These are phyloP conservation scores for Thomomys bottae DNA, from an alignment of 2,113 vertebrate species.

Conservation along the genomic window DNA sequence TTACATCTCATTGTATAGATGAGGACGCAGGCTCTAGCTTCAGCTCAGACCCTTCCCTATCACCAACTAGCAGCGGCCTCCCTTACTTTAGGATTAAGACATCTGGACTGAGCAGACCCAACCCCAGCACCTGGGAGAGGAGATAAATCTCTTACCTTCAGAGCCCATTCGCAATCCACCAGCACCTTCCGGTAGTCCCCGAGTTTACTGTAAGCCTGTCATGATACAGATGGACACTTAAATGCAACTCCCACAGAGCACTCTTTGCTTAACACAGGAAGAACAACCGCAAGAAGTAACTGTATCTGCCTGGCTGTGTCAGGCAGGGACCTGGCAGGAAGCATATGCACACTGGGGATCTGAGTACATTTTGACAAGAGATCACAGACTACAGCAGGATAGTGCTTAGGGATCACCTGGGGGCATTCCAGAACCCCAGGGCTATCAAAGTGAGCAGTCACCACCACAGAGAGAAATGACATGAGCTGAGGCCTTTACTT, in stretches of 20 bases:
- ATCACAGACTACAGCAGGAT: background rate
- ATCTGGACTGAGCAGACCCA: too few species aligned
- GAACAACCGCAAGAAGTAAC: background rate
- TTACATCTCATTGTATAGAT: background rate
- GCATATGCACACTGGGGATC: background rate
- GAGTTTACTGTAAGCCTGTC: conserved; percentile 93
- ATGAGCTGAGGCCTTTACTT: background rate
- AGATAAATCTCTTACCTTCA: conserved; percentile 89
- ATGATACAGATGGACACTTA: conserved; percentile 30
- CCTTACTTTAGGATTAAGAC: background rate
- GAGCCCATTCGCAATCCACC: conserved; percentile 93
- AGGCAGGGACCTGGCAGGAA: background rate
- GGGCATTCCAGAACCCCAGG: background rate
- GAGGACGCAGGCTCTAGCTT: background rate
- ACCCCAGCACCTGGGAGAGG: background rate
- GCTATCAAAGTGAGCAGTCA: background rate
- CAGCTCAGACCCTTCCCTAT: background rate
- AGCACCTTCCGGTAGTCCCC: conserved; percentile 89
- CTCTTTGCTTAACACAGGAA: background rate
- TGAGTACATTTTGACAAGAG: background rate
- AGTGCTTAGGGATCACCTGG: background rate
- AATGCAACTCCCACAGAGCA: too few species aligned
- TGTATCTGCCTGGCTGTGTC: too few species aligned
- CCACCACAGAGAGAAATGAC: too few species aligned
- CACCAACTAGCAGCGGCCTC: background rate